These are phyloP conservation scores for Cantharis flavilabris DNA, from an alignment of 2,888 invertebrate genomes.

Conservation along the genomic window DNA sequence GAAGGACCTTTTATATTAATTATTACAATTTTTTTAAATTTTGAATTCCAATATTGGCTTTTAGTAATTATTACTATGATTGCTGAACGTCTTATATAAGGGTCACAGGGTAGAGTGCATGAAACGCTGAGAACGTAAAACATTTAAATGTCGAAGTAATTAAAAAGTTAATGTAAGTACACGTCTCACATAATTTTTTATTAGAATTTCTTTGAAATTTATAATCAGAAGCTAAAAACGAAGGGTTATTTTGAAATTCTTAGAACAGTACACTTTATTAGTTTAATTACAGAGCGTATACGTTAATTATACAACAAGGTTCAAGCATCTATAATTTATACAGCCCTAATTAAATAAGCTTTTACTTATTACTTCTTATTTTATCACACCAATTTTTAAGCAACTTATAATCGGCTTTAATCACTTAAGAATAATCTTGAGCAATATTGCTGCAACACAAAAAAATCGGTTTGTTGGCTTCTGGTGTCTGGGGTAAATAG, in stretches of 20 bases:
- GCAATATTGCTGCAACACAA: neutral
- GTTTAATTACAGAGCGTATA: neutral
- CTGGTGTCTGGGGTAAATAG: neutral
- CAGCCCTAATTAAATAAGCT: neutral
- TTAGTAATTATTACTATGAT: too few species aligned
- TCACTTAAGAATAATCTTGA: neutral
- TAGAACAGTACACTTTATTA: conserved; percentile 1
- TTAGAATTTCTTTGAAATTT: neutral
- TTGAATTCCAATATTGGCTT: too few species aligned
- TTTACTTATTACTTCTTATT: neutral
- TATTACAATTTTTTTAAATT: too few species aligned
- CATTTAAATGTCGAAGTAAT: neutral
- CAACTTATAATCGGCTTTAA: neutral
- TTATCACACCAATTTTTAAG: neutral
- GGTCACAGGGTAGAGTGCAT: too few species aligned
- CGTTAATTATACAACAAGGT: neutral
- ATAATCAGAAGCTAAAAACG: neutral
- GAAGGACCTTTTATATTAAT: too few species aligned
- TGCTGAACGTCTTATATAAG: too few species aligned
- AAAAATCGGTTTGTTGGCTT: neutral
- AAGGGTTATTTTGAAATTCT: neutral
- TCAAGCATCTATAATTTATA: neutral
- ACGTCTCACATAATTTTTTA: neutral
- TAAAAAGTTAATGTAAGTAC: neutral
- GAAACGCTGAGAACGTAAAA: neutral